Base-by-base conservation (phyloP, 2,888 invertebrate species). In the Agelastica alni region DNA sequence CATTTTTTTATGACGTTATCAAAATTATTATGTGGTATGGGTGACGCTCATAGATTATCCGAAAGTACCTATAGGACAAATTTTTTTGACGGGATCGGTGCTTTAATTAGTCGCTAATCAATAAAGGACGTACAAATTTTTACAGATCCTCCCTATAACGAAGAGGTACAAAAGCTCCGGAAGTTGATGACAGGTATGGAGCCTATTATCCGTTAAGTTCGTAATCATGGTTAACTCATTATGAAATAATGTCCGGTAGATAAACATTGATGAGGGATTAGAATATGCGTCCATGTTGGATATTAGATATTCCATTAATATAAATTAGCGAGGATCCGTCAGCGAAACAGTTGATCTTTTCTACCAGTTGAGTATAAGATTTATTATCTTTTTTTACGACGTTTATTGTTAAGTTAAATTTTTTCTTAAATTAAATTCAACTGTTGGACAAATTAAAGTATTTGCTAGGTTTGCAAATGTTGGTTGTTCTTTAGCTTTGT, bases 271-370 rank as follows among this genome's bases (percentile, higher is more conserved):
- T 42, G 64, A 60, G 62, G 59, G 59, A 61, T 63, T 61, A 60
- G 61, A 60, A 55, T 58, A 58, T 65, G 61, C 64, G 62, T 62
- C 66, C 65, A 67, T 67, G 65, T 67, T 67, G 66, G 71, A 71
- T 68, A 72, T 73, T 71, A 73, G 71, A 71, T 71, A 68, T 63
- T 64, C 72, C 73, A 74, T 74, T 74, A 74, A 74, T 74, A 73
- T 74, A 71, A 73, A 74, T 74, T 74, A 74, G 61, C 56, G 60
- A 58, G 58, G 55, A 65, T 66, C 62, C 67, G 65, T 69, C 68
- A 68, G 63, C n/a, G n/a, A n/a, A n/a, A n/a, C n/a, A n/a, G n/a
- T n/a, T n/a, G n/a, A n/a, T n/a, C n/a, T n/a, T n/a, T n/a, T n/a
- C n/a, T n/a, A n/a, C n/a, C n/a, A n/a, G n/a, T n/a, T n/a, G n/a